phyloP scores from a whole-genome alignment of 2,888 invertebrate genomes.

The Ectropis crepuscularia region DNA sequence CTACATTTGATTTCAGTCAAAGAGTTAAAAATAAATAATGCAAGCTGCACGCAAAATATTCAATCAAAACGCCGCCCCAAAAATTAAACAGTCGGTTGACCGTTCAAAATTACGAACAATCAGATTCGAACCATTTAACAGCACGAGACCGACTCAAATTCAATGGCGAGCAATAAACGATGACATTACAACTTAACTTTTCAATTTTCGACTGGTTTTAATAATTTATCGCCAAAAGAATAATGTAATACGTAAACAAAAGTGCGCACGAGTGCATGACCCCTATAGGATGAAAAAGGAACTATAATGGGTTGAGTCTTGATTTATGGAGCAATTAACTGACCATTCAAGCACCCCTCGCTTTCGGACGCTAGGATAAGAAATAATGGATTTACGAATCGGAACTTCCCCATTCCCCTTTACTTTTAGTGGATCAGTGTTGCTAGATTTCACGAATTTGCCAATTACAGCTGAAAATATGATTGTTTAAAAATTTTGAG shows the following conservation, averaged over 20 bases:
- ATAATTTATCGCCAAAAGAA: slow-evolving; percentile 49
- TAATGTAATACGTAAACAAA: slow-evolving; percentile 44
- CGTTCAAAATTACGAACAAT: slow-evolving; percentile 34
- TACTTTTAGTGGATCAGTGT: slow-evolving; percentile 22
- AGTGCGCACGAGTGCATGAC: slow-evolving; percentile 57
- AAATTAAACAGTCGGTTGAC: slow-evolving; percentile 19
- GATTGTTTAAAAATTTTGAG: not conserved
- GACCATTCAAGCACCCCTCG: slow-evolving; percentile 71
- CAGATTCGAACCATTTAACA: slow-evolving; percentile 57
- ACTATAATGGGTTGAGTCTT: slow-evolving; percentile 61
- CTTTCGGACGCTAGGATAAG: slow-evolving; percentile 41
- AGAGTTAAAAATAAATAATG: slow-evolving; percentile 7
- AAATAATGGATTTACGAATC: slow-evolving; percentile 68
- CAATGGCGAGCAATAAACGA: slow-evolving; percentile 59
- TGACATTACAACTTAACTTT: slow-evolving; percentile 49
- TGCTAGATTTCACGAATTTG: not conserved
- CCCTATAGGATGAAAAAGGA: slow-evolving; percentile 64
- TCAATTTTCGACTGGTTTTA: slow-evolving; percentile 56
- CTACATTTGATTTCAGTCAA: not conserved
- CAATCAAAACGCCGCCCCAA: slow-evolving; percentile 23
- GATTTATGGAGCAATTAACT: slow-evolving; percentile 82
- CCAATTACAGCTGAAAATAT: not conserved
- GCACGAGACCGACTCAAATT: slow-evolving; percentile 62
- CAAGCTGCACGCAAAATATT: slow-evolving; percentile 6
- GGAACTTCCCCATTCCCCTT: slow-evolving; percentile 51